A percentile compares a stretch with the other conserved stretches of the same genome.
Conservation (phyloP, 23 tunicate species). For the Botrylloides violaceus region DNA sequence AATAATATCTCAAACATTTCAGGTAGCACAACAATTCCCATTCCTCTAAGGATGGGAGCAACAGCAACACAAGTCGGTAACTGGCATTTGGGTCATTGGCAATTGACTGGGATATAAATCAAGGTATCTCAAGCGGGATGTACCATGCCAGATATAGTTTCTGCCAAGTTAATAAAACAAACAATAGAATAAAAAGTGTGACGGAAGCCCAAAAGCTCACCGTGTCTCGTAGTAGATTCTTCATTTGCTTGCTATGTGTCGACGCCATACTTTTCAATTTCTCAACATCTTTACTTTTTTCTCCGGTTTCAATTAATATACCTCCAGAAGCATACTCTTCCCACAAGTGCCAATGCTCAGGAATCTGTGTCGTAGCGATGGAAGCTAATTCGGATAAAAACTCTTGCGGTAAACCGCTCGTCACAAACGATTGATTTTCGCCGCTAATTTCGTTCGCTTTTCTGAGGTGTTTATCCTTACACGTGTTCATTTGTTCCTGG, state of each 20-base stretch:
- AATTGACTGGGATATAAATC: too few species aligned
- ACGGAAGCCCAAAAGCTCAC: too few species aligned
- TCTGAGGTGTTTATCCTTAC: constrained; percentile 36
- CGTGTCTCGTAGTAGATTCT: constrained; percentile 81
- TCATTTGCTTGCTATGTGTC: constrained; percentile 82
- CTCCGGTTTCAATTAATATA: constrained; percentile 90
- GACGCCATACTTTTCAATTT: constrained; percentile 64
- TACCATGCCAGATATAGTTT: too few species aligned
- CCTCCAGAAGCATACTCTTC: constrained; percentile 75
- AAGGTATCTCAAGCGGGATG: too few species aligned
- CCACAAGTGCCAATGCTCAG: constrained; percentile 98
- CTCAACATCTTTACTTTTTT: constrained; percentile 66
- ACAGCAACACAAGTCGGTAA: too few species aligned
- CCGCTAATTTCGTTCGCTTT: constrained; percentile 3
- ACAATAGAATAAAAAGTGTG: too few species aligned
- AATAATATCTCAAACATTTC: too few species aligned
- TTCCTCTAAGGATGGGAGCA: too few species aligned
- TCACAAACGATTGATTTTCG: neutral
- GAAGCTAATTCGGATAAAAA: constrained; percentile 50
- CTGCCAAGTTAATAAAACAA: too few species aligned
- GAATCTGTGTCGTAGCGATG: constrained; percentile 74
- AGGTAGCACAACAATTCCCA: too few species aligned
- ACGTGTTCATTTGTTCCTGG: constrained; percentile 45
- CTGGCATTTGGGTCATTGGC: too few species aligned
- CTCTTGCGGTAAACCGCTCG: neutral